Evolutionary conservation across 1,140 invertebrate genomes (phyloP).

Genomic region (Macrosteles quadrilineatus): DNA sequence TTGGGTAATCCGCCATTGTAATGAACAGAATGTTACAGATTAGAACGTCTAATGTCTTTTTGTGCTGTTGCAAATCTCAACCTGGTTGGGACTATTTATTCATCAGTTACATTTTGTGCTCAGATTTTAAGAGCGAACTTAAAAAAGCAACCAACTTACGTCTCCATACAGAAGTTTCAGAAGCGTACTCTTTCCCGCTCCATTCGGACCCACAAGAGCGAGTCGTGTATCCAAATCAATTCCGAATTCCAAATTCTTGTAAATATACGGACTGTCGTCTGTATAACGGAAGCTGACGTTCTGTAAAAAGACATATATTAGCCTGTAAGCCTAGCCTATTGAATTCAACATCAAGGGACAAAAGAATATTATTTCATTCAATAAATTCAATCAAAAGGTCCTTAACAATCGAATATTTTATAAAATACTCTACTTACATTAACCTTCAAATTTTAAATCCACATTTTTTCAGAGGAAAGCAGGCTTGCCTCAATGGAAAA

Average conservation of each 20-base stretch:
- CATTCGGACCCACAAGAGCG: constrained; percentile 97
- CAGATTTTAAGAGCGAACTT: too few species aligned
- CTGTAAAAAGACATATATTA: constrained; percentile 54
- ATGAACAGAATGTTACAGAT: too few species aligned
- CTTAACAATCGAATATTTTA: neutral
- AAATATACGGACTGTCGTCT: constrained; percentile 87
- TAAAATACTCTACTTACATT: neutral
- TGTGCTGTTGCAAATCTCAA: too few species aligned
- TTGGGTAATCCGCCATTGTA: too few species aligned
- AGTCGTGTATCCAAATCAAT: constrained; percentile 97
- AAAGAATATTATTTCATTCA: constrained; percentile 11
- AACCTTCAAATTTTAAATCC: neutral
- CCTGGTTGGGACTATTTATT: too few species aligned
- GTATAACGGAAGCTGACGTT: constrained; percentile 96
- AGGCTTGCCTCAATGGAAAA: too few species aligned
- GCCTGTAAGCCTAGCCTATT: too few species aligned
- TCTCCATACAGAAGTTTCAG: constrained; percentile 95
- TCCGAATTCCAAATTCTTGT: constrained; percentile 97
- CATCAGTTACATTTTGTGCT: too few species aligned
- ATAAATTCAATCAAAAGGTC: constrained; percentile 24
- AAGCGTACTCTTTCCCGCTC: constrained; percentile 97
- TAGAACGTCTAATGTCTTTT: too few species aligned
- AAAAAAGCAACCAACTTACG: constrained; percentile 62
- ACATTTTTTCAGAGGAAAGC: too few species aligned
- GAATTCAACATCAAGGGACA: neutral